phyloP scores from a whole-genome alignment of 2,113 vertebrate species.

The Malaclemys terrapin region DNA sequence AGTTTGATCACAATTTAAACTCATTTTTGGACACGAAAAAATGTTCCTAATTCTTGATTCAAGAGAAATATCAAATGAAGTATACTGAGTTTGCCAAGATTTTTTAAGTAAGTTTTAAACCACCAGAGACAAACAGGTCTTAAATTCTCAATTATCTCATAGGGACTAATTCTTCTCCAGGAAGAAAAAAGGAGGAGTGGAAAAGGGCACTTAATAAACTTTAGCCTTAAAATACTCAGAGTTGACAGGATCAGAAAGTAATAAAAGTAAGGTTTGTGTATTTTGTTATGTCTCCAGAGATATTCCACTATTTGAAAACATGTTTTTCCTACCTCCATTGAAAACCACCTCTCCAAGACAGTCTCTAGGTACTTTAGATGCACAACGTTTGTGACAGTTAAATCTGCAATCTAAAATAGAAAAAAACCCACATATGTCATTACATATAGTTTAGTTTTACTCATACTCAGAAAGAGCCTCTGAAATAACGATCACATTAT shows the following conservation, averaged over 20 bases:
- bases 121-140: not conserved
- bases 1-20: not conserved
- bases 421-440: not conserved
- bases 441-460: not conserved
- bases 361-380: slow-evolving; percentile 96
- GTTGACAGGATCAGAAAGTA: not conserved
- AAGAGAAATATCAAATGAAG: not conserved
- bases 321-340: slow-evolving; percentile 88
- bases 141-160: not conserved
- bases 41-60: not conserved
- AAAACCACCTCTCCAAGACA: slow-evolving; percentile 96
- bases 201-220: not conserved
- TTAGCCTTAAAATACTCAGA: not conserved
- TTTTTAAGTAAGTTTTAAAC: not conserved
- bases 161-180: not conserved
- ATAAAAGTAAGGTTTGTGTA: not conserved
- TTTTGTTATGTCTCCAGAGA: slow-evolving; percentile 2
- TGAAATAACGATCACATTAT: not conserved
- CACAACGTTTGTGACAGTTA: slow-evolving; percentile 97
- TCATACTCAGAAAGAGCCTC: not conserved
- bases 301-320: slow-evolving; percentile 21
- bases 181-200: not conserved
- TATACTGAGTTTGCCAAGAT: not conserved
- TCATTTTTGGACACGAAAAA: not conserved
- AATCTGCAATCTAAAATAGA: slow-evolving; percentile 92